A percentile compares a stretch with the other conserved stretches of the same genome.
phyloP scores from a whole-genome alignment of 2,113 vertebrate genomes.

The Notarius lentiginosus region DNA sequence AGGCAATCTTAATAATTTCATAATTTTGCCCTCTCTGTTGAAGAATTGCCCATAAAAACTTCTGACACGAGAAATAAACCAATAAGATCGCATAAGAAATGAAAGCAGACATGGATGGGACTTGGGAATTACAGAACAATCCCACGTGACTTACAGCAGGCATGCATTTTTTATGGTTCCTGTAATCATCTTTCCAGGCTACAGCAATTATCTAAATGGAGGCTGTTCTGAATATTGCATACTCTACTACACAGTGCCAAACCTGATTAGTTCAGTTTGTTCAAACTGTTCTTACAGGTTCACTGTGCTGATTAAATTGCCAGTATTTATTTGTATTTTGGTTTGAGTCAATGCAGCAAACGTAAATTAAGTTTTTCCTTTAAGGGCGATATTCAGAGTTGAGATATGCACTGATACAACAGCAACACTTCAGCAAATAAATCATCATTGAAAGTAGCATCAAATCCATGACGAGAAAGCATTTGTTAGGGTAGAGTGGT shows the following conservation, averaged over 20 bases:
- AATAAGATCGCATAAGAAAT: background rate
- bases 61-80: background rate
- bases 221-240: conserved; percentile 16
- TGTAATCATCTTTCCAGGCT: conserved; percentile 31
- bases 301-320: background rate
- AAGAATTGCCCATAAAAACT: background rate
- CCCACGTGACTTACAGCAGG: conserved; percentile 20
- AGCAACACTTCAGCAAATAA: background rate
- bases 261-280: conserved; percentile 5
- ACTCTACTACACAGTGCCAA: conserved; percentile 4
- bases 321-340: background rate
- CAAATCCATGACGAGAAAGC: background rate
- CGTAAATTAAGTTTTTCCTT: background rate
- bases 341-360: background rate
- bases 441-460: background rate
- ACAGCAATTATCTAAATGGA: conserved; percentile 27
- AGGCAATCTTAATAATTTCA: no score
- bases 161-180: conserved; percentile 36
- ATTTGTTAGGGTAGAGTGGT: background rate
- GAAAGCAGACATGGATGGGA: background rate
- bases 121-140: background rate
- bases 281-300: background rate
- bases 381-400: background rate
- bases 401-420: background rate
- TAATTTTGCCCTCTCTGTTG: no score